Percentiles rank a stretch among this genome's conserved stretches.
phyloP scores from a whole-genome alignment of 1,140 invertebrate species.

The Stenopsyche tienmushanensis region DNA sequence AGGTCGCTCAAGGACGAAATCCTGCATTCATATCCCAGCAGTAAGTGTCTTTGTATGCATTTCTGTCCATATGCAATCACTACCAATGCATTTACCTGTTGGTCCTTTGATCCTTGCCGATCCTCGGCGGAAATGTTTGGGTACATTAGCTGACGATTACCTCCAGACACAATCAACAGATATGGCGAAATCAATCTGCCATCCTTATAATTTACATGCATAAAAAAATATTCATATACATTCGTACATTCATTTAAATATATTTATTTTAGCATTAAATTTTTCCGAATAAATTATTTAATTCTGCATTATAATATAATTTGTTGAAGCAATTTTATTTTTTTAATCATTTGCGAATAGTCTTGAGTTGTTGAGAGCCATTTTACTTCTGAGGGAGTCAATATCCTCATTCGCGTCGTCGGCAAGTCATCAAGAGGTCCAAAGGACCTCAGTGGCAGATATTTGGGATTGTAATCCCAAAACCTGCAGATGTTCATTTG shows the following conservation, averaged over 20 bases:
- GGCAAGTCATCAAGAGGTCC: slow-evolving; percentile 15
- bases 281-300: too few species aligned
- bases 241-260: too few species aligned
- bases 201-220: too few species aligned
- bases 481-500: slow-evolving; percentile 1
- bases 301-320: too few species aligned
- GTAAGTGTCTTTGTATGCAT: too few species aligned
- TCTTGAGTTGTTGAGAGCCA: not conserved
- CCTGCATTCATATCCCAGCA: too few species aligned
- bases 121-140: slow-evolving; percentile 16
- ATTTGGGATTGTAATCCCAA: slow-evolving; percentile 22
- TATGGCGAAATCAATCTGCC: not conserved
- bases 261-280: too few species aligned
- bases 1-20: too few species aligned
- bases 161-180: not conserved
- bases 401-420: slow-evolving; percentile 21
- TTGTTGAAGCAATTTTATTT: too few species aligned
- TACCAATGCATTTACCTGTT: not conserved
- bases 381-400: slow-evolving; percentile 7
- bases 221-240: too few species aligned
- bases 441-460: slow-evolving; percentile 3
- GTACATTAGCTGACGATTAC: slow-evolving; percentile 13
- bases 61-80: too few species aligned
- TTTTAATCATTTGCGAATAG: too few species aligned
- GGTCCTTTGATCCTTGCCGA: slow-evolving; percentile 14